Base-by-base conservation (phyloP, 2,113 vertebrate genomes). In the Arenaria interpres region DNA sequence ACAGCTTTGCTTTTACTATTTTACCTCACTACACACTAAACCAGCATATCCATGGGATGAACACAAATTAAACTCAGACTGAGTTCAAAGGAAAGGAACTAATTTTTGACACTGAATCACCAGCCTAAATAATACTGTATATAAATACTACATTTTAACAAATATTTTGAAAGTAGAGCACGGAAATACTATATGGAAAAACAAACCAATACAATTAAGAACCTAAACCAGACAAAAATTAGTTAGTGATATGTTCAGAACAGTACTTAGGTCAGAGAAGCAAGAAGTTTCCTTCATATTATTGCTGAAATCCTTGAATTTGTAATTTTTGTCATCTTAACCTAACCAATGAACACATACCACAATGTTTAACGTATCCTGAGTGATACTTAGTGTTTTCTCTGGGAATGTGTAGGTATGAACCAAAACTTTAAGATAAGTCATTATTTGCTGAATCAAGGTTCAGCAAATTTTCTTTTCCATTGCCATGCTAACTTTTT, bases 51-150 rank as follows among this genome's bases (percentile, higher is more conserved):
- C 14, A 85, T 45, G 24, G 22, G 8, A 51, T 76, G 78, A 91
- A 88, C 66, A 79, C 35, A 79, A 92, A 94, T 69, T 72, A 60
- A 93, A 79, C 24, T 74, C 54, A 78, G 21, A 54, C 0, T 5
- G 18, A 89, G 30, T 78, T 87, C 64, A 91, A 82, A 96, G 62
- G 35, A 91, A 93, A 96, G 41, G 14, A 92, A 88, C 19, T 75
- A 0, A 67, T 76, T 94, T 81, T 89, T 96, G n/a, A 91, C n/a
- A 75, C 30, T 56, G 77, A 91, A 57, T 72, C 23, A 62, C 35
- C 41, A 94, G 43, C 4, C 18, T 43, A 88, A 56, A 41, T 57
- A 53, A 51, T 87, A 63, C 7, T 35, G 35, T 51, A 39, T 15
- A 41, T n/a, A 87, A 37, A 41, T 68, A 17, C 10, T 82, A 85